These are phyloP conservation scores for Therioaphis trifolii DNA, from an alignment of 2,888 invertebrate species.

Conservation along the genomic window DNA sequence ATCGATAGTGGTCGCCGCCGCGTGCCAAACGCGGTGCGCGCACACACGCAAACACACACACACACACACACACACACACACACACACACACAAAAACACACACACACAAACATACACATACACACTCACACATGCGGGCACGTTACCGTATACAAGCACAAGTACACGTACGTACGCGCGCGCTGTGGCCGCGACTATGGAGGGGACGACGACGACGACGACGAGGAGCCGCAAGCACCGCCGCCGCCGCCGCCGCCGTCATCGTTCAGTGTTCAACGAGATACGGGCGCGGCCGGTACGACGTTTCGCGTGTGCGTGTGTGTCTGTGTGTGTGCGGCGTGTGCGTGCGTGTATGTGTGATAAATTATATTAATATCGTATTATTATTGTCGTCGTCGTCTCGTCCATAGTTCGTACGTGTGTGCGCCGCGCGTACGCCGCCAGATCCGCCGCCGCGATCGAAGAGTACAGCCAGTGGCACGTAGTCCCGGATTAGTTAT, in stretches of 20 bases:
- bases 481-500: too few relatives aligned
- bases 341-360: conserved; percentile 17
- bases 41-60: not conserved
- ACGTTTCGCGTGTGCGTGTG: conserved; percentile 27
- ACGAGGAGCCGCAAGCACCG: conserved; percentile 19
- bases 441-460: not conserved
- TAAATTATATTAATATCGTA: conserved; percentile 7
- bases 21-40: conserved; percentile 13
- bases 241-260: not conserved
- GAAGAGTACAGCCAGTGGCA: not conserved
- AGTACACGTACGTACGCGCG: too few relatives aligned
- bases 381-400: conserved; percentile 22
- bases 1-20: conserved; percentile 47
- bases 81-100: not conserved
- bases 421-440: conserved; percentile 21
- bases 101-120: too few relatives aligned
- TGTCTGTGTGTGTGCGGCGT: conserved; percentile 67
- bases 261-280: conserved; percentile 53
- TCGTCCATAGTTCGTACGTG: not conserved
- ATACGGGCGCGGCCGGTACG: conserved; percentile 54
- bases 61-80: not conserved
- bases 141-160: too few relatives aligned
- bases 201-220: conserved; percentile 23
- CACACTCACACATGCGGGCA: not conserved
- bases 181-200: not conserved